Evolutionary conservation across 2,888 invertebrate genomes (phyloP).

Genomic region (Sarcophaga rosellei): DNA sequence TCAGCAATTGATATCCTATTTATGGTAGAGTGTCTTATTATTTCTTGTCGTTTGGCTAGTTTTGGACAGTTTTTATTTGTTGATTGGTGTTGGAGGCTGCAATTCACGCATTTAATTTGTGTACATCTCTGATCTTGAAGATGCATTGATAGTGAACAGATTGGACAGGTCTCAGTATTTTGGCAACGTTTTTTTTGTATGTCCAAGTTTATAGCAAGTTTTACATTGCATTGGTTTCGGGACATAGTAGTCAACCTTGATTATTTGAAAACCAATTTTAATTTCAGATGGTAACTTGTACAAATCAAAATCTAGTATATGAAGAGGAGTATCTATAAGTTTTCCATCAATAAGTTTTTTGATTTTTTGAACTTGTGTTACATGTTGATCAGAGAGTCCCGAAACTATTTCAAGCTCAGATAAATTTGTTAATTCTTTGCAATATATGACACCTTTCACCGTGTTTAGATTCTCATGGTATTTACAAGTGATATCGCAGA

Average conservation of each 20-base stretch:
- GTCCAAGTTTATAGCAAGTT: slow-evolving; percentile 29
- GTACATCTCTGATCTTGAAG: neutral
- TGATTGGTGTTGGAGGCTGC: slow-evolving; percentile 15
- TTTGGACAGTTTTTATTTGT: slow-evolving; percentile 22
- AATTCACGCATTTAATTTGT: slow-evolving; percentile 25
- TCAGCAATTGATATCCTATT: slow-evolving; percentile 4
- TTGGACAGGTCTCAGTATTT: neutral
- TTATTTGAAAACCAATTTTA: slow-evolving; percentile 23
- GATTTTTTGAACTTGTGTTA: neutral
- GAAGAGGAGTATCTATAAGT: slow-evolving; percentile 27
- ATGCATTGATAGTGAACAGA: slow-evolving; percentile 1
- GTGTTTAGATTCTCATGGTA: slow-evolving; percentile 17
- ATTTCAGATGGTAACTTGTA: slow-evolving; percentile 33
- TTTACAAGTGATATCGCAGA: slow-evolving; percentile 24
- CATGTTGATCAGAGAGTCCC: slow-evolving; percentile 34
- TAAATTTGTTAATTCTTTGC: slow-evolving; percentile 27
- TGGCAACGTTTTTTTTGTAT: slow-evolving; percentile 39
- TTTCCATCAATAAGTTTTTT: neutral
- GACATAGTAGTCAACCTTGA: slow-evolving; percentile 32
- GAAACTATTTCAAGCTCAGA: slow-evolving; percentile 17
- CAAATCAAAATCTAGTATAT: slow-evolving; percentile 22
- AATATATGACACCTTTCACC: slow-evolving; percentile 47
- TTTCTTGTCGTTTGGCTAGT: slow-evolving; percentile 3
- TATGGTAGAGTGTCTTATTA: slow-evolving; percentile 6
- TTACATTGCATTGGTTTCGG: neutral